Evolutionary conservation across 2,888 invertebrate genomes (phyloP), one percentile per base, ranked within the genome.

Genomic region (Dolichopus griseipennis): DNA sequence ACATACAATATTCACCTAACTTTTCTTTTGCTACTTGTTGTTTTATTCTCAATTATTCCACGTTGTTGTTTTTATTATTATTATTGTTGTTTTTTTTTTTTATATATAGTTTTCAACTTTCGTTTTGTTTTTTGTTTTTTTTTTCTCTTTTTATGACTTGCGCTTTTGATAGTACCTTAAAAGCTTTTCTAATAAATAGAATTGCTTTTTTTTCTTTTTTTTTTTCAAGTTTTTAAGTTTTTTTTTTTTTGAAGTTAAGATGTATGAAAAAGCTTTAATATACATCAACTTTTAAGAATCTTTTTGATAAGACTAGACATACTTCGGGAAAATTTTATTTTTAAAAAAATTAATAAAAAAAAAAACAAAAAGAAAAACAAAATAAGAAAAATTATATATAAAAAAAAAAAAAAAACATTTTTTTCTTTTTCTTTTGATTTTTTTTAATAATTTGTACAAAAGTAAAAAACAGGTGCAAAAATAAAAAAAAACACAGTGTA

Each of bases 281-380:
- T 52, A 52, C 52, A 52, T 52, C 52, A 52, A 52, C 52, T 52
- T 52, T 18, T 6, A 52, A 18, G 18, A 52, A 18, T 18, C 18
- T 52, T 52, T 52, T 52, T 52, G 52, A 52, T 52, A 52, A 52
- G 52, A 52, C 52, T 52, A 52, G 52, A 52, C 52, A 52, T 52
- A 52, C 15, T 18, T 52, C 18, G 18, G 52, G 52, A 18, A 52
- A 52, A 52, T 12, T 43, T 52, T 52, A 18, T 52, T 52, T 52
- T 12, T n/a, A n/a, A n/a, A n/a, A 12, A 12, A 41, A 41, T 12
- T 12, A 41, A 52, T 4, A 52, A 52, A 52, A 52, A 52, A 52
- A 52, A 52, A 12, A 52, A 52, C 2, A 52, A 52, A 52, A 18
- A 52, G 15, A 52, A 52, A 52, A 18, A 52, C 2, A 52, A 52